Conservation (phyloP, 2,797 vertebrate species). For the Thalassophryne amazonica region DNA sequence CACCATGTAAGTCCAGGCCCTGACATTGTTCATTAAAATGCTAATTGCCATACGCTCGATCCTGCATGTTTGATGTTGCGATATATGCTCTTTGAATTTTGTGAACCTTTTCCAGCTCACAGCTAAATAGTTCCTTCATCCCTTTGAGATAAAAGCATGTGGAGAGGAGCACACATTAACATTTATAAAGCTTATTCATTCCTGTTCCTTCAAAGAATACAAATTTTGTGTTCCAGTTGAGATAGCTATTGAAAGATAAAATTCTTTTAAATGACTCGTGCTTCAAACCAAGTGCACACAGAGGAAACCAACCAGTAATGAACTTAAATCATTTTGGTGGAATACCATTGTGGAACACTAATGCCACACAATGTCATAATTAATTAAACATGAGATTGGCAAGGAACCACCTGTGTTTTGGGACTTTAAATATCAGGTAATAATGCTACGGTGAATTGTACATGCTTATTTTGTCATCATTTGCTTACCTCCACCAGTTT, state of each 20-base stretch:
- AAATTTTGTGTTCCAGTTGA: neutral
- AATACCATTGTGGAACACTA: neutral
- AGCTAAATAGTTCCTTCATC: constrained; percentile 2
- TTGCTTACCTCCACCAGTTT: constrained; percentile 11
- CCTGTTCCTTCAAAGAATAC: neutral
- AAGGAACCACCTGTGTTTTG: constrained; percentile 25
- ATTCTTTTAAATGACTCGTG: constrained; percentile 20
- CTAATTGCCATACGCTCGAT: constrained; percentile 10
- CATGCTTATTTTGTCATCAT: constrained; percentile 35
- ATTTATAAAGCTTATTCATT: constrained; percentile 6
- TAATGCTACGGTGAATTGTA: constrained; percentile 32
- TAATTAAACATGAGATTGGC: constrained; percentile 35
- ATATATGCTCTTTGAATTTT: constrained; percentile 14
- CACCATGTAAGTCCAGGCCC: constrained; percentile 93
- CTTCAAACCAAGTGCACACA: neutral
- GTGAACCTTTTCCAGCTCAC: constrained; percentile 7
- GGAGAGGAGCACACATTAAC: constrained; percentile 6
- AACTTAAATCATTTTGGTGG: neutral
- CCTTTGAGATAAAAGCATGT: constrained; percentile 20
- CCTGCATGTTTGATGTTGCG: constrained; percentile 49
- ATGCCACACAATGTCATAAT: neutral
- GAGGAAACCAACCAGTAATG: neutral
- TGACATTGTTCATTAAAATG: constrained; percentile 33
- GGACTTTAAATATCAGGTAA: constrained; percentile 57
- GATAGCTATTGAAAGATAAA: constrained; percentile 2